Base-by-base conservation (phyloP, 2,888 invertebrate species). In the Yponomeuta sedellus region DNA sequence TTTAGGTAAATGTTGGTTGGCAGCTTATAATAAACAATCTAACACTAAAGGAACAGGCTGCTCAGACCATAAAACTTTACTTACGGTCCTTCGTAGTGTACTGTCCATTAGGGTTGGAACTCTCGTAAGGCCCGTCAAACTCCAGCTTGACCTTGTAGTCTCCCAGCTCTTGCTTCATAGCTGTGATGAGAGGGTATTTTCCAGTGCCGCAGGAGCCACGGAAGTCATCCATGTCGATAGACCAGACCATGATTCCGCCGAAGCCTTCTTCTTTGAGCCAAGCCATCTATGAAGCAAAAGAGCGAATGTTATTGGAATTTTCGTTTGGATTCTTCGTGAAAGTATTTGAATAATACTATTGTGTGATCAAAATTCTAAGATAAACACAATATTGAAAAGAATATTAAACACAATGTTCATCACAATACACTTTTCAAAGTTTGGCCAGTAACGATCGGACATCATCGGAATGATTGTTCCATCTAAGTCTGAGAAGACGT, bases 241-340 rank as follows among this genome's bases (percentile, higher is more conserved):
- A 98, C 98, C 98, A 98, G 64, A 98, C 95, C 97, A 98, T 98
- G 67, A 98, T 97, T 22, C 98, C 98, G 58, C 97, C 98, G 71
- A 97, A 97, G 34, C 97, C 97, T 93, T 97, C 96, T 78, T 97
- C 97, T 81, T 97, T 97, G 68, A 98, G 91, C 98, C 98, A 98
- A 68, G 95, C 95, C 94, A 97, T 97, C 97, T 97, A 79, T 2
- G 71, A 74, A 68, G 61, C 4, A 16, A 12, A 44, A 44, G 44
- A 44, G 10, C 1, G 28, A 28, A 2, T 28, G 28, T 28, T 28
- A 34, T 34, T 34, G 34, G 34, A 5, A 34, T 34, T 8, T 34
- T 34, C 8, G 34, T 34, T 34, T 34, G 34, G 34, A 34, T 34
- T 34, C 6, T 8, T 34, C 8, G 34, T 34, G 1, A 34, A 34